Evolutionary conservation across 2,888 invertebrate species (phyloP).

Genomic region (Lithophane semibrunnea): DNA sequence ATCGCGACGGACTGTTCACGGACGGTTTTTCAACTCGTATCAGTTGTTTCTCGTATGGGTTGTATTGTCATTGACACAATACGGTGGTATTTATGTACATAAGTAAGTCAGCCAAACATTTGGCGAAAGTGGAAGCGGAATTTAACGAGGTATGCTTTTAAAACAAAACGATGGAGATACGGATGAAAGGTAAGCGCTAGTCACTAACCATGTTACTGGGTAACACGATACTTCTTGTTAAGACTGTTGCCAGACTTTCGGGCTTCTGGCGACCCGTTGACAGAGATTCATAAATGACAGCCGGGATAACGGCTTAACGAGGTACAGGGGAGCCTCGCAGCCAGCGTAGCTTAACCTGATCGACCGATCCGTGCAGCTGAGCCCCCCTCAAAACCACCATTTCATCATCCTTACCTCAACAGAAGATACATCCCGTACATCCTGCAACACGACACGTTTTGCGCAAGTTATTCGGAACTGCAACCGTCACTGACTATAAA

Average conservation of each 20-base stretch:
- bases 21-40: too few species aligned
- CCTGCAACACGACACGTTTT: slow-evolving; percentile 38
- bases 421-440: slow-evolving; percentile 45
- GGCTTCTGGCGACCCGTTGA: background rate
- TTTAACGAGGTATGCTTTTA: too few species aligned
- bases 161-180: too few species aligned
- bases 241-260: background rate
- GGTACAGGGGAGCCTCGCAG: too few species aligned
- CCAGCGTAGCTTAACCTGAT: background rate
- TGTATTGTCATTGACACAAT: too few species aligned
- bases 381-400: background rate
- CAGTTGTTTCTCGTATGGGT: too few species aligned
- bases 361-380: background rate
- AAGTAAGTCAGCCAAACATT: too few species aligned
- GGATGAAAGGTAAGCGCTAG: too few species aligned
- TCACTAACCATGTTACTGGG: too few species aligned
- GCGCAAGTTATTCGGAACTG: slow-evolving; percentile 56
- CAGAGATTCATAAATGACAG: background rate
- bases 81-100: too few species aligned
- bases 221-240: background rate
- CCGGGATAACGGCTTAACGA: background rate
- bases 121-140: too few species aligned
- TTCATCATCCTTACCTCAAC: slow-evolving; percentile 27
- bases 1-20: too few species aligned
- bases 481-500: slow-evolving; percentile 62